Base-by-base conservation (phyloP, 2,113 vertebrate genomes). In the Varanus komodoensis region DNA sequence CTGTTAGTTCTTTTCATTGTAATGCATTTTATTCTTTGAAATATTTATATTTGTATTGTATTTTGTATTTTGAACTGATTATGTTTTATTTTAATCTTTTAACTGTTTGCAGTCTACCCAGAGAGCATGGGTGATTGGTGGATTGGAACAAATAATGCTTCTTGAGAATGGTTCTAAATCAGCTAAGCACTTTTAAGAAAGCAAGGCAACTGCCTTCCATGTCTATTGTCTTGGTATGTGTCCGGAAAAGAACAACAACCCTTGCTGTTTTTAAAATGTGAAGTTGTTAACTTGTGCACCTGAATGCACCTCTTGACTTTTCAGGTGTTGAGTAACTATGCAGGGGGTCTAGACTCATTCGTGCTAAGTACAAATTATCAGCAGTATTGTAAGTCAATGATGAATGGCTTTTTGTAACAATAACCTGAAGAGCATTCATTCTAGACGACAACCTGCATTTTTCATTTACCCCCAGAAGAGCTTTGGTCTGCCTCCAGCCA, bases 371-470 rank as follows among this genome's bases (percentile, higher is more conserved):
- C 81, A 87, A 91, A 88, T 91, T 88, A 87, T 87, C 81, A 79
- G 73, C 74, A 71, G 89, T 50, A 71, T 91, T 91, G 81, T 88
- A 15, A 84, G 34, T 84, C 86, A 61, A 15, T 25, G 82, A 79
- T 91, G 74, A 84, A 84, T 84, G 68, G 86, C 82, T 84, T 87
- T 87, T 87, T 83, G 79, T 52, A 91, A 91, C 85, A 90, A 87
- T 83, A 73, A 91, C 87, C 68, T 57, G 75, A 78, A 84, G 82
- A 57, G 81, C 48, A 84, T 84, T 86, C 89, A 90, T 61, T 90
- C n/a, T 74, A 75, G 38, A 61, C 69, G 29, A 84, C 48, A 77
- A 83, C 85, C 69, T 77, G 85, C 32, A 50, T 83, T 88, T 79
- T 71, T 69, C 90, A 88, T 91, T 84, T 71, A 83, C 86, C 86